Evolutionary conservation across 2,797 vertebrate species (phyloP).

Genomic region (Phoebastria nigripes): DNA sequence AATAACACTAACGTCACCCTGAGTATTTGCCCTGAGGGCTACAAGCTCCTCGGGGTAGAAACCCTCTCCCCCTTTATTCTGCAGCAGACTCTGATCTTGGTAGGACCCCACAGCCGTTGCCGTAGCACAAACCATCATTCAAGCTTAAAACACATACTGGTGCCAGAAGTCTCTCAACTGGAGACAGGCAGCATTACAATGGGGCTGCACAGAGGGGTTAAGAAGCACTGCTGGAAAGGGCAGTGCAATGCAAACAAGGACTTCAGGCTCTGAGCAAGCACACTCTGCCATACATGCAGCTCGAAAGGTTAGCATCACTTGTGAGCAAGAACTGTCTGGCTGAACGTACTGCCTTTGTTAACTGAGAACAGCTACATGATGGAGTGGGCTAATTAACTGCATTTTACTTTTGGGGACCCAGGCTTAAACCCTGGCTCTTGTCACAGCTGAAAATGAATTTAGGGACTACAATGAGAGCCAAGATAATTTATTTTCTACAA

Average conservation of each 20-base stretch:
- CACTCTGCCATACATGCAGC: not conserved
- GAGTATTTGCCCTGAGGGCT: not conserved
- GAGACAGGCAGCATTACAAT: not conserved
- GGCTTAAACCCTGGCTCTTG: constrained; percentile 26
- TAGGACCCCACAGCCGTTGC: not conserved
- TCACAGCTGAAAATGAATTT: constrained; percentile 39
- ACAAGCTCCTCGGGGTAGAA: not conserved
- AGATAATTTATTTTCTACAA: constrained; percentile 31
- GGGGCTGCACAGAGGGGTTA: not conserved
- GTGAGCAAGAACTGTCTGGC: constrained; percentile 14
- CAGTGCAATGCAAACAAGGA: not conserved
- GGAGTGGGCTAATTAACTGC: constrained; percentile 41
- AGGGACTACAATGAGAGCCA: not conserved
- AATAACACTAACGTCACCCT: not conserved
- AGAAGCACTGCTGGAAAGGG: not conserved
- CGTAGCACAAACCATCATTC: not conserved
- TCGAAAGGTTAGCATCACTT: constrained; percentile 16
- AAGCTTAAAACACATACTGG: not conserved
- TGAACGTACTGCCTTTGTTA: constrained; percentile 24
- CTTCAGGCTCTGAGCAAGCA: not conserved
- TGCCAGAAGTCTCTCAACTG: not conserved
- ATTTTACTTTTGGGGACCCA: constrained; percentile 35
- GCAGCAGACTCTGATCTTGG: not conserved
- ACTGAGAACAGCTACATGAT: not conserved
- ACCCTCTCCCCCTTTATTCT: not conserved